Evolutionary conservation across 2,797 vertebrate genomes (phyloP).

Genomic region (Mergus octosetaceus): DNA sequence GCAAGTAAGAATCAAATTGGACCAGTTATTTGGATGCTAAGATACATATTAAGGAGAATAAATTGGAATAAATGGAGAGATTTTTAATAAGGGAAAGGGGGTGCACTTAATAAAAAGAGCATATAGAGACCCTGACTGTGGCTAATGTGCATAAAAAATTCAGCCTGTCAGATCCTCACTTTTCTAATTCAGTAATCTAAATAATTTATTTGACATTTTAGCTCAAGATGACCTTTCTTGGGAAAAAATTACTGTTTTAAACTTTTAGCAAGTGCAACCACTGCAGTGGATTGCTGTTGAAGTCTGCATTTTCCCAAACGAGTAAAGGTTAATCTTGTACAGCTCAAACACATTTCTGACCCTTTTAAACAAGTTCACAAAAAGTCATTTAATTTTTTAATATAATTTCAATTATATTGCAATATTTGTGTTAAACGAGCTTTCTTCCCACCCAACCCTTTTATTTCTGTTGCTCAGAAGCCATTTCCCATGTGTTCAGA

Average conservation of each 20-base stretch:
- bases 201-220: constrained; percentile 91
- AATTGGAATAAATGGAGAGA: constrained; percentile 71
- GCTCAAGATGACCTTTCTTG: constrained; percentile 88
- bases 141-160: constrained; percentile 89
- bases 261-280: constrained; percentile 86
- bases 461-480: constrained; percentile 24
- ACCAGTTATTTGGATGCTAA: constrained; percentile 65
- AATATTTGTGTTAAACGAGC: constrained; percentile 75
- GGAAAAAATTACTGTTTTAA: constrained; percentile 89
- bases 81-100: constrained; percentile 77
- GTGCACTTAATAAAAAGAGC: constrained; percentile 80
- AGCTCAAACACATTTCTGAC: constrained; percentile 79
- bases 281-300: constrained; percentile 78
- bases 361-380: constrained; percentile 80
- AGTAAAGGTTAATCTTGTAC: constrained; percentile 83
- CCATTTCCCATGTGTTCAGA: constrained; percentile 1
- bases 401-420: constrained; percentile 79
- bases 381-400: constrained; percentile 77
- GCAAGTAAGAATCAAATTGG: constrained; percentile 32
- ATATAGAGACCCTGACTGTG: constrained; percentile 81
- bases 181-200: constrained; percentile 90
- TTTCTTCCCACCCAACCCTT: neutral
- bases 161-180: constrained; percentile 87
- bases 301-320: constrained; percentile 80
- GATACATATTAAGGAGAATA: constrained; percentile 68